These are phyloP conservation scores for Phylloscopus whistleri DNA, from an alignment of 2,113 vertebrate genomes.

Conservation along the genomic window DNA sequence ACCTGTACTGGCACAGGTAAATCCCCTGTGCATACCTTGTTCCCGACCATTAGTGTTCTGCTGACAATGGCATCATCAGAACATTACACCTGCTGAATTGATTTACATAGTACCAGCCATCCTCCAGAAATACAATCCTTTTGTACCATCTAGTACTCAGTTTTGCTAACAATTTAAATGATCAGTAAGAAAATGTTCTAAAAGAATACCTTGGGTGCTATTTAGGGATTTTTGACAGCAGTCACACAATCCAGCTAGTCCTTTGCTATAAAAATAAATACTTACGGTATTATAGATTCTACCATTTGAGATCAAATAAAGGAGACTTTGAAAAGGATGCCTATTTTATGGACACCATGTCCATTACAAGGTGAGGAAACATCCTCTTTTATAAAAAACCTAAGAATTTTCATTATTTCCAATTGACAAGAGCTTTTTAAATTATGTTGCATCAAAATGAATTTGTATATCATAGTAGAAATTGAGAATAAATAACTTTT, in stretches of 20 bases:
- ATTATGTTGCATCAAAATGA: background rate
- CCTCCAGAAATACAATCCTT: background rate
- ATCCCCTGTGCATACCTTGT: background rate
- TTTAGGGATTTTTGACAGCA: background rate
- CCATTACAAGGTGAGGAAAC: background rate
- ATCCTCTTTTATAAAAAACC: background rate
- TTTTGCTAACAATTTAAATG: background rate
- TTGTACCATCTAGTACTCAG: background rate
- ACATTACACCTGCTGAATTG: background rate
- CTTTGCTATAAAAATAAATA: background rate
- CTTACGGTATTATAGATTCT: background rate
- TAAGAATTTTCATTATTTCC: background rate
- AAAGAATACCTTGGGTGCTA: background rate
- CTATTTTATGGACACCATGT: background rate
- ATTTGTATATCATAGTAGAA: background rate
- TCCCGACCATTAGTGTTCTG: background rate
- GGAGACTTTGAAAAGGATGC: background rate
- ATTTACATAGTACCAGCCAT: background rate
- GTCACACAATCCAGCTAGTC: background rate
- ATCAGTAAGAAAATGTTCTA: background rate
- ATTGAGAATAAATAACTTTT: background rate
- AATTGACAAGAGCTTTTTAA: background rate
- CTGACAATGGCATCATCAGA: background rate
- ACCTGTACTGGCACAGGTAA: background rate
- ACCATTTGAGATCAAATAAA: background rate